These are phyloP conservation scores for Hydrozoanthus tunicans DNA, from an alignment of 64 coral and sea anemone species.

Conservation along the genomic window DNA sequence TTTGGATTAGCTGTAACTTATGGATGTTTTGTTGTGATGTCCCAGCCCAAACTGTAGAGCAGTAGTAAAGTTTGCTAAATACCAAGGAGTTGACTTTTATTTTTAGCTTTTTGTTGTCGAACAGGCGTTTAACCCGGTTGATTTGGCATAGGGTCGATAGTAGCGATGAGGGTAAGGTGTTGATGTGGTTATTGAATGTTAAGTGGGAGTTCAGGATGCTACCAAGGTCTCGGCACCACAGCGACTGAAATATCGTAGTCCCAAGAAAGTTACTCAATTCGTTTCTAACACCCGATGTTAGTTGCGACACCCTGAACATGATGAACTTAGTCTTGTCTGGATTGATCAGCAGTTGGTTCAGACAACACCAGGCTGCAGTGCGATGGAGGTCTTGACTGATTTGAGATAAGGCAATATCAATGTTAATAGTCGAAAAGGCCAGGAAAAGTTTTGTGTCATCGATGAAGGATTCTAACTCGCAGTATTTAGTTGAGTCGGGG, in stretches of 20 bases:
- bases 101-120: neutral
- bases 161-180: neutral
- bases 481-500: neutral
- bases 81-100: neutral
- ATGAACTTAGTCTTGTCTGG: constrained; percentile 50
- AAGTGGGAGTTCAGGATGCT: no score
- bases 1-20: no score
- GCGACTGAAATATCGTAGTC: no score
- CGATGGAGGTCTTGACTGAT: constrained; percentile 17
- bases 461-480: constrained; percentile 15
- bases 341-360: constrained; percentile 32
- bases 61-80: neutral
- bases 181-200: no score
- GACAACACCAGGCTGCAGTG: constrained; percentile 16
- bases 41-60: no score
- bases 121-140: neutral
- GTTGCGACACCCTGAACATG: constrained; percentile 3
- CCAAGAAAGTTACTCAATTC: no score
- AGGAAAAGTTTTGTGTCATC: constrained; percentile 22
- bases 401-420: constrained; percentile 1
- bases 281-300: no score
- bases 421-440: constrained; percentile 20
- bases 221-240: no score
- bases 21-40: no score
- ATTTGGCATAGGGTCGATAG: neutral